Evolutionary conservation across 2,797 vertebrate species (phyloP).

Genomic region (Cryptoblepharus egeriae): DNA sequence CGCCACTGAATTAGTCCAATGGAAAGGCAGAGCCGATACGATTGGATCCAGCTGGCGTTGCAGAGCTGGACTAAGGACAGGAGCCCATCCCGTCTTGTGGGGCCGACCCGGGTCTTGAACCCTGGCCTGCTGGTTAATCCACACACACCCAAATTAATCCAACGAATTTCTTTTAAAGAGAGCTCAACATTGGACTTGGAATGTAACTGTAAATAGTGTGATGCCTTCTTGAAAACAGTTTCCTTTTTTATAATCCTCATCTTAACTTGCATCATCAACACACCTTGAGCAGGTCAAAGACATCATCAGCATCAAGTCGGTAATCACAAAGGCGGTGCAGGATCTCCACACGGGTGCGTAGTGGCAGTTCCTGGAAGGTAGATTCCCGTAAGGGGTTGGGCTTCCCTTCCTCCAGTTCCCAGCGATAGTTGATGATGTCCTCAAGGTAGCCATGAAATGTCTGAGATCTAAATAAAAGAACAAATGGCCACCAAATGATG

Average conservation of each 20-base stretch:
- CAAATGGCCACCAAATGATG: neutral
- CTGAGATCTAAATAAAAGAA: constrained; percentile 81
- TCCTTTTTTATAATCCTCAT: neutral
- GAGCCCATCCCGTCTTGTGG: too few relatives aligned
- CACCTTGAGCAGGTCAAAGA: constrained; percentile 98
- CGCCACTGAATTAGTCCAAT: too few relatives aligned
- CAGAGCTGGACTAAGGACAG: too few relatives aligned
- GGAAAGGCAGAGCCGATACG: too few relatives aligned
- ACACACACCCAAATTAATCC: neutral
- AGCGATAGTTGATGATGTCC: constrained; percentile 97
- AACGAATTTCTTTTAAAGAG: neutral
- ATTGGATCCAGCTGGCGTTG: too few relatives aligned
- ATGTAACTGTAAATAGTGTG: neutral
- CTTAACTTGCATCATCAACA: neutral
- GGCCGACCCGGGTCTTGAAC: too few relatives aligned
- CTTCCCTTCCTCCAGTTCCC: constrained; percentile 97
- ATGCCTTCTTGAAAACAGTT: neutral
- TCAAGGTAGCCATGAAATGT: constrained; percentile 93
- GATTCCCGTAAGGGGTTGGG: constrained; percentile 91
- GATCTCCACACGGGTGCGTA: constrained; percentile 91
- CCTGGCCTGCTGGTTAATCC: too few relatives aligned
- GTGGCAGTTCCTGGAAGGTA: constrained; percentile 87
- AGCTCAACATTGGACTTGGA: neutral
- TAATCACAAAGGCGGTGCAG: constrained; percentile 97
- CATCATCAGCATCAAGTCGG: constrained; percentile 95